Percentiles rank a stretch among this genome's conserved stretches.
These are phyloP conservation scores for Cerastis rubricosa DNA, from an alignment of 2,888 invertebrate species.

Conservation along the genomic window DNA sequence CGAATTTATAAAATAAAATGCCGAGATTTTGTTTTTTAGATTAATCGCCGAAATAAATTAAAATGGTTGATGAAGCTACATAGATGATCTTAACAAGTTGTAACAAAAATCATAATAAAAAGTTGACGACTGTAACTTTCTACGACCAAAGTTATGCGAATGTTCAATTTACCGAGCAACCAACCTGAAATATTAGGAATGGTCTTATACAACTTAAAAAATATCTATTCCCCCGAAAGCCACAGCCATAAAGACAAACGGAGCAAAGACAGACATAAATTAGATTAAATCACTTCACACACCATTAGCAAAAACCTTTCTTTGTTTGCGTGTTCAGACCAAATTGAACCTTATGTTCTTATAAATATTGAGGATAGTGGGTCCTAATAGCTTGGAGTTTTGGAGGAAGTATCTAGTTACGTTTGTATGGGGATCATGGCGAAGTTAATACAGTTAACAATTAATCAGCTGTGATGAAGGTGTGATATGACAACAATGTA, in stretches of 20 bases:
- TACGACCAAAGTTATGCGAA: slow-evolving; percentile 38
- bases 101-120: slow-evolving; percentile 5
- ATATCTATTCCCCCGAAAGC: slow-evolving; percentile 68
- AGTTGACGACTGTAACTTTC: slow-evolving; percentile 33
- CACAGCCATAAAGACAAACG: slow-evolving; percentile 75
- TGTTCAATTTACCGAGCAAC: slow-evolving; percentile 56
- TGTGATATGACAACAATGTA: slow-evolving; percentile 66
- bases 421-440: slow-evolving; percentile 56
- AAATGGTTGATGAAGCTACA: neutral
- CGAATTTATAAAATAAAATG: slow-evolving; percentile 41
- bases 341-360: slow-evolving; percentile 68
- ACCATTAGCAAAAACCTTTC: slow-evolving; percentile 80
- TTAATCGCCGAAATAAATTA: slow-evolving; percentile 11
- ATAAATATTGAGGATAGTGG: slow-evolving; percentile 43
- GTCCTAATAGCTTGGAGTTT: slow-evolving; percentile 62
- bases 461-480: slow-evolving; percentile 81
- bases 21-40: neutral
- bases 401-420: slow-evolving; percentile 69
- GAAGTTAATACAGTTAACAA: slow-evolving; percentile 73
- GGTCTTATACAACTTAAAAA: slow-evolving; percentile 71
- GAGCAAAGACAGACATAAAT: slow-evolving; percentile 77
- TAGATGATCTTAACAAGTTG: neutral
- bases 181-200: slow-evolving; percentile 59
- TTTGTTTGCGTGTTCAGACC: slow-evolving; percentile 68
- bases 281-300: slow-evolving; percentile 85